A percentile compares a stretch with the other conserved stretches of the same genome.
Evolutionary conservation across 2,888 invertebrate species (phyloP).

Genomic region (Brachyptera risi): DNA sequence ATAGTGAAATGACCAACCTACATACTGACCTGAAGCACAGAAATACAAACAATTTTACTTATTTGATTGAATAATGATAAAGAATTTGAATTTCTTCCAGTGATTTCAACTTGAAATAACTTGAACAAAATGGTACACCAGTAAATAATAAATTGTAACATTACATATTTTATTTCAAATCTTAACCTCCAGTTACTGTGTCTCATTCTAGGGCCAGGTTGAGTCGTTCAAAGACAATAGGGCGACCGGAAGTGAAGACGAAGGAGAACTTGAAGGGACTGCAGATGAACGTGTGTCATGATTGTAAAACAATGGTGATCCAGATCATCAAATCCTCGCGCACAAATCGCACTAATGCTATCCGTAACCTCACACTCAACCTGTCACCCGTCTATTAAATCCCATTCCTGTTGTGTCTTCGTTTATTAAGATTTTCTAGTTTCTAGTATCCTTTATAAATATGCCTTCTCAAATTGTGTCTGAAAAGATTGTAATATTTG

Average conservation of each 20-base stretch:
- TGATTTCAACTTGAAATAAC: neutral
- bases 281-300: conserved; percentile 88
- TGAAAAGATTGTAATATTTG: too few species aligned
- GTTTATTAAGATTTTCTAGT: too few species aligned
- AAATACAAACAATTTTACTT: too few species aligned
- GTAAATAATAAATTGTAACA: neutral
- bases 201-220: conserved; percentile 53
- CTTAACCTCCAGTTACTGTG: neutral
- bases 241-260: conserved; percentile 39
- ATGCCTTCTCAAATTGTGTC: too few species aligned
- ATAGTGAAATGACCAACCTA: too few species aligned
- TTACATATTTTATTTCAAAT: neutral
- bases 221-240: conserved; percentile 56
- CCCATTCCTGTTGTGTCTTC: too few species aligned
- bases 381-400: conserved; percentile 71
- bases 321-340: conserved; percentile 89
- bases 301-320: conserved; percentile 90
- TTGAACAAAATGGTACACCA: neutral
- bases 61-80: too few species aligned
- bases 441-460: too few species aligned
- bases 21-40: too few species aligned
- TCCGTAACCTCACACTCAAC: conserved; percentile 76
- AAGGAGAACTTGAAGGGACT: conserved; percentile 50
- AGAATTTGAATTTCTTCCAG: too few species aligned
- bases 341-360: conserved; percentile 75